Percentiles rank a stretch among this genome's conserved stretches.
phyloP scores from a whole-genome alignment of 2,888 invertebrate genomes.

The Tipula helvola region DNA sequence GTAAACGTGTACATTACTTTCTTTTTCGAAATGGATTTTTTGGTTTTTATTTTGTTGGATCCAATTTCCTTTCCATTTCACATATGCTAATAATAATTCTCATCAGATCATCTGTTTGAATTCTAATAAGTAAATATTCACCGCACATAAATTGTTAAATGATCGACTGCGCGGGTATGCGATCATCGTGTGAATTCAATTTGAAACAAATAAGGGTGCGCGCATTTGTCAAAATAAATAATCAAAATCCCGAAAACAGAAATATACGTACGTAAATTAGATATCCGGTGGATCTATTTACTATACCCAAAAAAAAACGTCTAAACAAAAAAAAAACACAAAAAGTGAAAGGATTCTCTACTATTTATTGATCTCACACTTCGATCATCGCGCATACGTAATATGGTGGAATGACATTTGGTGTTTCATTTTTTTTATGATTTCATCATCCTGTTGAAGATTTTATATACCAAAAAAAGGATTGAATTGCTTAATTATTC shows the following conservation, averaged over 20 bases:
- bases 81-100: neutral
- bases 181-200: neutral
- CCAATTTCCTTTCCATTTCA: neutral
- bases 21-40: neutral
- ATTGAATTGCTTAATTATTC: neutral
- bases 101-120: neutral
- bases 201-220: neutral
- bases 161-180: neutral
- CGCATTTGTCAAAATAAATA: neutral
- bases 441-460: neutral
- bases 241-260: neutral
- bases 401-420: neutral
- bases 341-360: neutral
- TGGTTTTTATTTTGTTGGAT: neutral
- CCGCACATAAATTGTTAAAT: neutral
- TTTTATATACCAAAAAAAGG: neutral
- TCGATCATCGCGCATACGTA: neutral
- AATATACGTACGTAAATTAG: neutral
- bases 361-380: neutral
- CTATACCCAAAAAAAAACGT: neutral
- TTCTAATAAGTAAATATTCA: neutral
- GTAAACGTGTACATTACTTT: neutral
- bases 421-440: neutral
- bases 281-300: neutral
- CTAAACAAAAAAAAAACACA: neutral